A percentile compares a stretch with the other conserved stretches of the same genome.
Evolutionary conservation across 2,888 invertebrate genomes (phyloP).

Genomic region (Tipula unca): DNA sequence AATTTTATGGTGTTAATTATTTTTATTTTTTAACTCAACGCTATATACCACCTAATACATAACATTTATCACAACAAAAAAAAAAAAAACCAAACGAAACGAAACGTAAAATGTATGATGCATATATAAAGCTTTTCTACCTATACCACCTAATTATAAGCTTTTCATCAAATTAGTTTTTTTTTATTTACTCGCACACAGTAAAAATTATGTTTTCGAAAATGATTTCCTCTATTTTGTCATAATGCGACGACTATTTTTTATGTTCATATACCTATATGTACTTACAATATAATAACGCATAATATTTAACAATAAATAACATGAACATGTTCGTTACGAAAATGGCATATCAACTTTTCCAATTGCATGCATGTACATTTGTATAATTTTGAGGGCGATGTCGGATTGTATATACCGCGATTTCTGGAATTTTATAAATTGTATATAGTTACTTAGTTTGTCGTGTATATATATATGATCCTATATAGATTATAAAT

Average conservation of each 20-base stretch:
- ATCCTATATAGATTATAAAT: background rate
- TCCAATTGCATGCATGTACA: background rate
- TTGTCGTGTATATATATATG: background rate
- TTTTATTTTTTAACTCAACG: conserved; percentile 14
- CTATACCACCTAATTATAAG: background rate
- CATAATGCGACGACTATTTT: background rate
- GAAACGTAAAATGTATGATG: background rate
- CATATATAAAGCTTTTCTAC: background rate
- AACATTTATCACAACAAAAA: background rate
- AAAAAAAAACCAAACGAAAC: background rate
- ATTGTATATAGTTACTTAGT: background rate
- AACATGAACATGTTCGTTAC: background rate
- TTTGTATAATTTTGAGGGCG: background rate
- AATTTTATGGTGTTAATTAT: conserved; percentile 14
- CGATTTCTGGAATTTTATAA: background rate
- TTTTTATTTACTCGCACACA: background rate
- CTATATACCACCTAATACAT: background rate
- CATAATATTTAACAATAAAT: conserved; percentile 14
- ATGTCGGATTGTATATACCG: background rate
- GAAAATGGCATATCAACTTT: background rate
- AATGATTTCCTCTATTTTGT: background rate
- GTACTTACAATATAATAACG: background rate
- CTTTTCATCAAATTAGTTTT: background rate
- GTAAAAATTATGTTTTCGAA: background rate
- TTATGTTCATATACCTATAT: background rate